A percentile compares a stretch with the other conserved stretches of the same genome.
Conservation (phyloP, 2,888 invertebrate species). For the Masnerella sp. region DNA sequence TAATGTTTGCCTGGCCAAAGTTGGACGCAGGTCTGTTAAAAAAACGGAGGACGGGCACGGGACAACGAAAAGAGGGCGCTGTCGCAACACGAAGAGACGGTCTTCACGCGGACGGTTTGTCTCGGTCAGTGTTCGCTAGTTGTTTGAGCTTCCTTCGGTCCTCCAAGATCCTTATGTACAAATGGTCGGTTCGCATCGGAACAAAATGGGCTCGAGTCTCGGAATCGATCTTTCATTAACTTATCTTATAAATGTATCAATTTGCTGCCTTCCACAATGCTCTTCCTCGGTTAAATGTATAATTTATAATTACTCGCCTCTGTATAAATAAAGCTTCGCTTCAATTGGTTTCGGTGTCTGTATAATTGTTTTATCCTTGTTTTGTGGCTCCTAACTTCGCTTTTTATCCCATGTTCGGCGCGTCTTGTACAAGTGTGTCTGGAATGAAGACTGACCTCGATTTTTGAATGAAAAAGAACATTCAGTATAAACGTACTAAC, state of each 20-base stretch:
- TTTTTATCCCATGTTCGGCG: slow-evolving; percentile 9
- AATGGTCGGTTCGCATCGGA: no score
- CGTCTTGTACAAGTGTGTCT: slow-evolving; percentile 29
- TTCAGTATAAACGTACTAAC: slow-evolving; percentile 56
- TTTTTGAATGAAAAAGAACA: slow-evolving; percentile 53
- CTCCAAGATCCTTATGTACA: no score
- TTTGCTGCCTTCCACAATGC: no score
- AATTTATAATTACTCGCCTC: no score
- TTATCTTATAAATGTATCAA: no score
- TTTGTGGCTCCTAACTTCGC: neutral
- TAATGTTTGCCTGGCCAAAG: no score
- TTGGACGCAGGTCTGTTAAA: slow-evolving; percentile 1
- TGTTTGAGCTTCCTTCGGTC: slow-evolving; percentile 15
- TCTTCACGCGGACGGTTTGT: slow-evolving; percentile 34
- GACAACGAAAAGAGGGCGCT: slow-evolving; percentile 10
- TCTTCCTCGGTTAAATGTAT: no score
- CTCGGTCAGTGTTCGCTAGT: slow-evolving; percentile 11
- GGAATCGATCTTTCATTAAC: no score
- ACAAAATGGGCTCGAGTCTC: no score
- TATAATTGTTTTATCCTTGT: neutral
- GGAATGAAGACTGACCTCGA: slow-evolving; percentile 58
- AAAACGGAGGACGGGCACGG: slow-evolving; percentile 12
- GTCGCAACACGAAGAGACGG: slow-evolving; percentile 24
- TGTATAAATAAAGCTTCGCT: slow-evolving; percentile 42
- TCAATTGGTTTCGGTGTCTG: slow-evolving; percentile 24